phyloP scores from a whole-genome alignment of 2,113 vertebrate species.

The Leptosomus discolor region DNA sequence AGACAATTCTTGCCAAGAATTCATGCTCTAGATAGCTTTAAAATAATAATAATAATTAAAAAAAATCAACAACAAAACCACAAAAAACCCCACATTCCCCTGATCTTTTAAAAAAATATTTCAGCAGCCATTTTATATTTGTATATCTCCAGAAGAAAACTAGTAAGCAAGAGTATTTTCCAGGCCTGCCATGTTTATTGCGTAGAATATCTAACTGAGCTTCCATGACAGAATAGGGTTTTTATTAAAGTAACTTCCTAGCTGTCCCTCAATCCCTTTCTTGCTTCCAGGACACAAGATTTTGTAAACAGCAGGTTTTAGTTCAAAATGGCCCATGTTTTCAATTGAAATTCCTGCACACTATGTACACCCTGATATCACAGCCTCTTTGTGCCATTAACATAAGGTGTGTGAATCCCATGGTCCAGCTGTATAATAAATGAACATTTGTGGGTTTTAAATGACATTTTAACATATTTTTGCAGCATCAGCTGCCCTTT shows the following conservation, averaged over 20 bases:
- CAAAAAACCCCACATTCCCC: accelerated
- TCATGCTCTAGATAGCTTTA: background rate
- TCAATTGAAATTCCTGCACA: background rate
- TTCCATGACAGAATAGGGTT: background rate
- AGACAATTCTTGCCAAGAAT: background rate
- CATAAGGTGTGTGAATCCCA: background rate
- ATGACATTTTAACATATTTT: background rate
- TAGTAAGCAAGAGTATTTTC: background rate
- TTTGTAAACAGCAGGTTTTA: background rate
- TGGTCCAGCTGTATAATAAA: background rate
- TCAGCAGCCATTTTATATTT: background rate
- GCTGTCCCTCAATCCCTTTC: background rate
- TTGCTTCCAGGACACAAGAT: background rate
- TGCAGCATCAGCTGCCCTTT: background rate
- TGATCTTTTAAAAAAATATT: background rate
- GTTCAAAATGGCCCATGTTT: background rate
- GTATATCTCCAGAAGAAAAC: background rate
- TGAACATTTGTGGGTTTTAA: background rate
- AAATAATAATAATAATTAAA: background rate
- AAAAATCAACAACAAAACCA: background rate
- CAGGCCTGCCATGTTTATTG: background rate
- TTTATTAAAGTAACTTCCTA: background rate
- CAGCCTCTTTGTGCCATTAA: background rate
- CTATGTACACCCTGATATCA: background rate
- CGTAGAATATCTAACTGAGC: background rate